phyloP scores from a whole-genome alignment of 2,888 invertebrate species.

The Oscheius myriophilus region DNA sequence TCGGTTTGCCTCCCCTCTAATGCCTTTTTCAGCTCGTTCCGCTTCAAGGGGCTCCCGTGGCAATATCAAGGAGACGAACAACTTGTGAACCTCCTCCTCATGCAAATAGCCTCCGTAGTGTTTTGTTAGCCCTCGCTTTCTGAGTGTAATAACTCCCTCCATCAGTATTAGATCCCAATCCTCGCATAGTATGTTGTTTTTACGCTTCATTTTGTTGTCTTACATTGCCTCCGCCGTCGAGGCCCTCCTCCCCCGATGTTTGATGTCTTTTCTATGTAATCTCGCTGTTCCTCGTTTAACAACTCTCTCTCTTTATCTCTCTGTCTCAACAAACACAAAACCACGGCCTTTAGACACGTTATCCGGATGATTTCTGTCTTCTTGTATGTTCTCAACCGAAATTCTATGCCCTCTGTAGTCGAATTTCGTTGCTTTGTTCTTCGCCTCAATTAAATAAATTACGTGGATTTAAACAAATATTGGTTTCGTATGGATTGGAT shows the following conservation, averaged over 20 bases:
- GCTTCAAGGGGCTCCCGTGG: conserved; percentile 21
- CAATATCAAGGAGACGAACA: conserved; percentile 27
- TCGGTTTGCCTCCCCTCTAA: background rate
- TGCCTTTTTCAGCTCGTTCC: conserved; percentile 12
- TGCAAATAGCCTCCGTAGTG: background rate
- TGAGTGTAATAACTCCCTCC: background rate
- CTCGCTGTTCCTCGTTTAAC: background rate
- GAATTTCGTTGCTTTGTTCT: no score
- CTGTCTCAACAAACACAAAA: background rate
- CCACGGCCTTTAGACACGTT: no score
- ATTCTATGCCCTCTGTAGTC: no score
- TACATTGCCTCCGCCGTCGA: background rate
- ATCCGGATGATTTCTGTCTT: no score
- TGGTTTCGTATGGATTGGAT: no score
- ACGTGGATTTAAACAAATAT: no score
- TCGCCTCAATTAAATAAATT: no score
- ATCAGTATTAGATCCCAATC: background rate
- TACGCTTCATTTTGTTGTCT: background rate
- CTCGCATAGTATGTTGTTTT: background rate
- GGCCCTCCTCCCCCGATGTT: background rate
- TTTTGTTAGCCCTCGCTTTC: background rate
- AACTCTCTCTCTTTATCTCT: conserved; percentile 6
- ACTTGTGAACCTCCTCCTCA: conserved; percentile 1
- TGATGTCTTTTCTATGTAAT: background rate
- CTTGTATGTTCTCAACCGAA: no score